Conservation (phyloP, 64 coral and sea anemone species). For the Astreopora myriophthalma region DNA sequence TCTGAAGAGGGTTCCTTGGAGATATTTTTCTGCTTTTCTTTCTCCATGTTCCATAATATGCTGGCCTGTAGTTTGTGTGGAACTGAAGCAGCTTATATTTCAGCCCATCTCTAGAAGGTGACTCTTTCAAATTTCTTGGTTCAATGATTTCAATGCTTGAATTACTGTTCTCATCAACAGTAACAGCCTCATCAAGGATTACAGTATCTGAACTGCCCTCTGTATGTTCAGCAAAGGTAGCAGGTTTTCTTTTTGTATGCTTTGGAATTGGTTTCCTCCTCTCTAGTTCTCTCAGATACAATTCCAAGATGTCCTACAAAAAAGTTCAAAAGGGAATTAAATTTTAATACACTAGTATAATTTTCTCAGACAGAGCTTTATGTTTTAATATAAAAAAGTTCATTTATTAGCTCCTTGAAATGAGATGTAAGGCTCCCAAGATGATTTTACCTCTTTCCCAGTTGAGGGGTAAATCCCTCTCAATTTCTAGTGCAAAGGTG, state of each 20-base stretch:
- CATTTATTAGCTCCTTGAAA: no score
- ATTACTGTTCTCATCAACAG: conserved; percentile 72
- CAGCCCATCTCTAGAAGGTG: neutral
- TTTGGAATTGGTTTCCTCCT: conserved; percentile 24
- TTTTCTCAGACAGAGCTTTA: neutral
- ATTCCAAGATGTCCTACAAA: neutral
- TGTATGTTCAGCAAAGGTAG: neutral
- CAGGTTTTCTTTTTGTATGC: conserved; percentile 28
- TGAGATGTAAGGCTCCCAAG: no score
- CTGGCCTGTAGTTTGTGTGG: conserved; percentile 78
- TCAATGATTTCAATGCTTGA: conserved; percentile 66
- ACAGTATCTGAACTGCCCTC: conserved; percentile 3
- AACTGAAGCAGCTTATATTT: conserved; percentile 83
- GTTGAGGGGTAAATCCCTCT: no score
- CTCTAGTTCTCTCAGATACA: conserved; percentile 33
- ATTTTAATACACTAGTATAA: neutral
- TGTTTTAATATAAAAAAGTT: neutral
- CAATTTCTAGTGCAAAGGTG: no score
- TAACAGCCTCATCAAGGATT: conserved; percentile 10
- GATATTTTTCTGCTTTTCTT: conserved; percentile 90
- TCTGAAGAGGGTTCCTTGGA: conserved; percentile 85
- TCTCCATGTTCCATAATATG: conserved; percentile 84
- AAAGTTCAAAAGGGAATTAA: neutral
- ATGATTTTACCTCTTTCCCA: neutral
- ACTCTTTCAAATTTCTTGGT: conserved; percentile 14